Percentiles rank a stretch among this genome's conserved stretches.
Conservation (phyloP, 2,888 invertebrate species). For the Latrodectus elegans region DNA sequence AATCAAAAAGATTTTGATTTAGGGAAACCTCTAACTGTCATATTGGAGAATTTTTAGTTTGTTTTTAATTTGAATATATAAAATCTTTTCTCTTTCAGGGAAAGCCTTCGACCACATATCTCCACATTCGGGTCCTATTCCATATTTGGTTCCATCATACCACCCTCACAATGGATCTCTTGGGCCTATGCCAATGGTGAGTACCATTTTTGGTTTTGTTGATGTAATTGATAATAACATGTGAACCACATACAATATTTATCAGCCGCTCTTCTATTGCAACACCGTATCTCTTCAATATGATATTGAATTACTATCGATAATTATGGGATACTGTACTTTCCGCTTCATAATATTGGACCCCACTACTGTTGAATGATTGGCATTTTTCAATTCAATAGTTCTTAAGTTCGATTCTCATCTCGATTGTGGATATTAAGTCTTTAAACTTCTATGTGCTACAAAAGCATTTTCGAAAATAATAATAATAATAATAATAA, state of each 20-base stretch:
- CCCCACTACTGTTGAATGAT: no score
- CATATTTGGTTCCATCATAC: conserved; percentile 92
- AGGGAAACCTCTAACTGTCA: neutral
- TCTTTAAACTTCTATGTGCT: no score
- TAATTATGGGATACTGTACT: neutral
- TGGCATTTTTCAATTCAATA: no score
- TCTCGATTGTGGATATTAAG: no score
- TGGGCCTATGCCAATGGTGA: conserved; percentile 80
- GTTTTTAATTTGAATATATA: no score
- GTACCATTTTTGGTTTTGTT: conserved; percentile 2
- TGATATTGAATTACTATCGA: neutral
- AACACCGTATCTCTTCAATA: neutral
- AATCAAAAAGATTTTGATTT: neutral
- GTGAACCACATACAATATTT: no score
- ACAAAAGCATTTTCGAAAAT: no score
- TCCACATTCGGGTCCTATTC: conserved; percentile 86
- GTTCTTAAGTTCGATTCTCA: no score
- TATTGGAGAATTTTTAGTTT: neutral
- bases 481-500: no score
- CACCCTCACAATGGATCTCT: conserved; percentile 81
- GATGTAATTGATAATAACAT: no score
- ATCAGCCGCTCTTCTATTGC: conserved; percentile 71
- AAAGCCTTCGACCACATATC: conserved; percentile 83
- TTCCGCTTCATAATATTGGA: no score
- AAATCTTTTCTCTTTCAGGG: conserved; percentile 66